Base-by-base conservation (phyloP, 2,113 vertebrate genomes). In the Callocephalon fimbriatum region DNA sequence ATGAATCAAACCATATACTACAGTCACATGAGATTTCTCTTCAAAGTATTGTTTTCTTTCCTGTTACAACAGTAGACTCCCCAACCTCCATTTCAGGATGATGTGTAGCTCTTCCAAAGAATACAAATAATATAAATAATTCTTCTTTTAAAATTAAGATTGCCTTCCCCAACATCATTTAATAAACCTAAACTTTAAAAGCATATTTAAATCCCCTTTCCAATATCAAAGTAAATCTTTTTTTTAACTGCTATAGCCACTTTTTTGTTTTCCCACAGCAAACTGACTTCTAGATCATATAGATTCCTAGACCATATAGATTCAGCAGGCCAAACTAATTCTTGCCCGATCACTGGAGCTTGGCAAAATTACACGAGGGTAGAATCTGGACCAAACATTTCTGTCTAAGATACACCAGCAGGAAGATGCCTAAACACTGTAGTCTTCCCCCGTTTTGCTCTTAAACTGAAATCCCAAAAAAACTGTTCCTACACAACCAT, bases 21-120 rank as follows among this genome's bases (percentile, higher is more conserved):
- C 4, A 2, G 38, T 10, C 56, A 83, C 38, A 26, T 12, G 42
- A 93, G 67, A 58, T 22, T 87, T 90, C 65, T 88, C 81, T 74
- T 93, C 65, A 37, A 82, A 86, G 83, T 38, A 77, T 13, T 70
- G 74, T 45, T 95, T 95, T 92, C 73, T 80, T 94, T 81, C 70
- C 76, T 51, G 8, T 21, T 70, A 88, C 32, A 50, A 82, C 27
- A 44, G 68, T 31, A 51, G 96, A 85, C 9, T 73, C 9, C 37
- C 56, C 3, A 4, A 71, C 44, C 20, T 77, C 38, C 40, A 10
- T 51, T 74, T 88, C 81, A 76, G 50, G 38, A 88, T 21, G 44
- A 76, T 14, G 35, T 10, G 42, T 4, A 90, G 61, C 25, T 93
- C 65, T 90, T 88, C n/a, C n/a, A 35, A 48, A 79, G 40, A 37